These are phyloP conservation scores for Chesias legatella DNA, from an alignment of 2,888 invertebrate species.

Conservation along the genomic window DNA sequence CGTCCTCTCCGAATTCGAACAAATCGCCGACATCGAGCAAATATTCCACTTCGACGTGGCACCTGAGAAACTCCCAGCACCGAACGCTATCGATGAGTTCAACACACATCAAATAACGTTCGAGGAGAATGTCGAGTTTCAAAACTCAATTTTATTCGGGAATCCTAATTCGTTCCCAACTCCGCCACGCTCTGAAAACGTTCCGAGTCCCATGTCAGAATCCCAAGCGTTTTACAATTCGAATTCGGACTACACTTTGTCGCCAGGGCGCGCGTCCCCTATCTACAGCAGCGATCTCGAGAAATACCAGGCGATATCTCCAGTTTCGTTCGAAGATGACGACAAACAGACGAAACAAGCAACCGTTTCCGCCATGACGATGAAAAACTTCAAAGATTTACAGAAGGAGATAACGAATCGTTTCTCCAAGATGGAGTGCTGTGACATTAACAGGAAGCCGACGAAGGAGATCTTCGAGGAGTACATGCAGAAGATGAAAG, in stretches of 20 bases:
- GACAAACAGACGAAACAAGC: constrained; percentile 32
- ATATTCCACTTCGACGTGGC: constrained; percentile 10
- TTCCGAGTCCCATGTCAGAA: constrained; percentile 54
- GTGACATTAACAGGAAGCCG: constrained; percentile 41
- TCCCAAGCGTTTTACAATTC: constrained; percentile 42
- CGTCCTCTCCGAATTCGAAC: constrained; percentile 6
- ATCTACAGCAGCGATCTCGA: constrained; percentile 54
- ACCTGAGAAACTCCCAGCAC: constrained; percentile 7
- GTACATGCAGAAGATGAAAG: constrained; percentile 43
- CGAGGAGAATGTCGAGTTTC: constrained; percentile 31
- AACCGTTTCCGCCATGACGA: constrained; percentile 45
- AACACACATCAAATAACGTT: constrained; percentile 27
- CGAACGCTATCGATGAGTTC: constrained; percentile 39
- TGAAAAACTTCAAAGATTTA: constrained; percentile 63
- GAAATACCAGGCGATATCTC: constrained; percentile 53
- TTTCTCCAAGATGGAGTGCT: constrained; percentile 61
- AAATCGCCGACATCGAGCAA: constrained; percentile 24
- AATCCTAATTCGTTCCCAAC: constrained; percentile 42
- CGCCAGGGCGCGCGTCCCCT: constrained; percentile 52
- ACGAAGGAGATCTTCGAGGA: constrained; percentile 55
- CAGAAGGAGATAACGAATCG: constrained; percentile 55
- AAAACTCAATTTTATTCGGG: constrained; percentile 22
- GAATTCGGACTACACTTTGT: constrained; percentile 47
- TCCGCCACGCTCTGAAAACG: constrained; percentile 57
- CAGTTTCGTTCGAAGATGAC: constrained; percentile 34